Base-by-base conservation (phyloP, 1,140 invertebrate species). In the Mactra quadrangularis region DNA sequence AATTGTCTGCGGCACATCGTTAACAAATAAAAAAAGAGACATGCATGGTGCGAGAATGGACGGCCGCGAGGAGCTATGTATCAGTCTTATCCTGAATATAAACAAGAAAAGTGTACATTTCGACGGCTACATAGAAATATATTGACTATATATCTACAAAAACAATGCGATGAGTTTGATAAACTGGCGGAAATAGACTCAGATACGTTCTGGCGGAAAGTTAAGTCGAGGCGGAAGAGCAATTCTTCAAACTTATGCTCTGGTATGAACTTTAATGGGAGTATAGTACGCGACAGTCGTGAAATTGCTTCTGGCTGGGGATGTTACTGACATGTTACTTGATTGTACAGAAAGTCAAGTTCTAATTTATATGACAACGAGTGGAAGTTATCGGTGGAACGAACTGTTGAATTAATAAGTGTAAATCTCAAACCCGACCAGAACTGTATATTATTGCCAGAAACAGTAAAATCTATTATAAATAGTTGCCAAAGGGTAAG, bases 251-350 rank as follows among this genome's bases (percentile, higher is more conserved):
- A 13, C 9, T 13, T 59, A 4, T 17, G 71, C 27, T 19, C 70
- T 11, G 70, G 47, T 17, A 72, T 72, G 3, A 53, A 53, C 0
- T 72, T 72, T 55, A 53, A n/a, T n/a, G n/a, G n/a, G n/a, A n/a
- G n/a, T n/a, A n/a, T n/a, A n/a, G n/a, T n/a, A n/a, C n/a, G n/a
- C 6, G 53, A 74, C 25, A 52, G 71, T 15, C 27, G 22, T 41
- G 3, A 38, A 25, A 55, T 59, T 38, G 38, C 52, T 41, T 11
- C 57, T 9, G 71, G 47, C 6, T 71, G 68, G 68, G 25, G 50
- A 29, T 17, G 53, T 31, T 71, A 71, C 29, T 71, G 27, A 52
- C 50, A n/a, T 71, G 50, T 31, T 71, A 71, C 31, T 25, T 25
- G 47, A 13, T 25, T 17, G 29, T 3, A 15, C 1, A 53, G 11